Conservation (phyloP, 2,888 invertebrate species). For the Tridacna gigas region DNA sequence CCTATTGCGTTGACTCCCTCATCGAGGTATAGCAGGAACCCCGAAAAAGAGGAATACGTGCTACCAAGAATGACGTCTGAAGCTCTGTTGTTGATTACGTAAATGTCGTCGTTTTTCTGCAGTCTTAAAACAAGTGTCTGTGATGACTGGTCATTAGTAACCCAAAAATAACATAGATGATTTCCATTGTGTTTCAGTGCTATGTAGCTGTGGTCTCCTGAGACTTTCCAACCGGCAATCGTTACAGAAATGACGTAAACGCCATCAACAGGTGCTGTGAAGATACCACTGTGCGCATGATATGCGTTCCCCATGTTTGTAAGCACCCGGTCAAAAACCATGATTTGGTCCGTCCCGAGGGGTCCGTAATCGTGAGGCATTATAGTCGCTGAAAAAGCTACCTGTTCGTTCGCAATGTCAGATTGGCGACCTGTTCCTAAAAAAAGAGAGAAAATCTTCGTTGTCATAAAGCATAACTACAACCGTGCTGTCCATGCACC, state of each 20-base stretch:
- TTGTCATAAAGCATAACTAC: no score
- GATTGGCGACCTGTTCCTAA: no score
- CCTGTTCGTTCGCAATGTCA: background rate
- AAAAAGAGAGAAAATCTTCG: no score
- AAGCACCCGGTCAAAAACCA: background rate
- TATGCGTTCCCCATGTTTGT: constrained; percentile 6
- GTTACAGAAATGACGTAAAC: background rate
- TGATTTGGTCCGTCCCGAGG: background rate
- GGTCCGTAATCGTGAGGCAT: background rate
- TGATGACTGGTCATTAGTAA: background rate
- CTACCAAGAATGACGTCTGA: background rate
- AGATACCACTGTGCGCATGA: background rate
- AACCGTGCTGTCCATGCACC: no score
- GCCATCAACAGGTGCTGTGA: background rate
- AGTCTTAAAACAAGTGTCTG: background rate
- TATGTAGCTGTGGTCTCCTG: background rate
- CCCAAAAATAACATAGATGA: background rate
- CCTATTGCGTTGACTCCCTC: no score
- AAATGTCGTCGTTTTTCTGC: background rate
- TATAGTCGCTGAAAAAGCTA: background rate
- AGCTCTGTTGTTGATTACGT: background rate
- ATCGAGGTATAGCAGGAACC: background rate
- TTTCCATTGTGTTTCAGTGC: background rate
- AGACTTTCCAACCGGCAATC: background rate
- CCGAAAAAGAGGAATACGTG: background rate